Conservation (phyloP, 2,113 vertebrate genomes). For the Oreochromis tanganicae region DNA sequence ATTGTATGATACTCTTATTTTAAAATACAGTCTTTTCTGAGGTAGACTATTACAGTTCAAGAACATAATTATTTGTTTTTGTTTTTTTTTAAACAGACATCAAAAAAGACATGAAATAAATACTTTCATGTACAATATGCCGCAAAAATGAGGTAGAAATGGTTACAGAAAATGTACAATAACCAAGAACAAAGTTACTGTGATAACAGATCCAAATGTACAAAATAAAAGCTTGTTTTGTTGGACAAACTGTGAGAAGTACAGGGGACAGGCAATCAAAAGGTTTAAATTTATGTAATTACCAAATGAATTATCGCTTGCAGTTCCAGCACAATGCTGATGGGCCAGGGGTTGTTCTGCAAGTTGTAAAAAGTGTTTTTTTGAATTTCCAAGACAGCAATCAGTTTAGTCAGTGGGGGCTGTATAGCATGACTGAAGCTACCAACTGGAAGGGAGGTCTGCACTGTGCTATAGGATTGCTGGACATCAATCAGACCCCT, state of each 20-base stretch:
- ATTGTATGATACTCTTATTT: constrained; percentile 93
- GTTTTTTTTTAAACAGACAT: constrained; percentile 82
- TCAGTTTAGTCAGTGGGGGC: constrained; percentile 53
- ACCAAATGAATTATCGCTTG: not conserved
- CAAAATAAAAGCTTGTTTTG: constrained; percentile 73
- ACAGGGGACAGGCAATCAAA: not conserved
- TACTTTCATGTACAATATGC: constrained; percentile 96
- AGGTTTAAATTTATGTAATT: not conserved
- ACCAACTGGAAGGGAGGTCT: constrained; percentile 59
- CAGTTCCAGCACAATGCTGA: not conserved
- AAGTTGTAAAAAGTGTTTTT: constrained; percentile 32
- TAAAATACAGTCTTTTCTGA: constrained; percentile 99
- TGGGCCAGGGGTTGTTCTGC: not conserved
- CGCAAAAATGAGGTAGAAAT: constrained; percentile 99
- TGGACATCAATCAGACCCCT: constrained; percentile 71
- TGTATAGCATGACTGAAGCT: constrained; percentile 60
- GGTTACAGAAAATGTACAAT: constrained; percentile 91
- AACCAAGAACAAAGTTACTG: constrained; percentile 75
- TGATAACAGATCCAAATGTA: constrained; percentile 71
- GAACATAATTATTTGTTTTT: constrained; percentile 69
- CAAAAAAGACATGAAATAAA: constrained; percentile 95
- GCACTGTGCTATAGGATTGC: constrained; percentile 68
- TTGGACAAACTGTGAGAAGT: constrained; percentile 73
- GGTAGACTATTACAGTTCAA: constrained; percentile 96
- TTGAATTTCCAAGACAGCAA: constrained; percentile 35